A percentile compares a stretch with the other conserved stretches of the same genome.
These are phyloP conservation scores for Meteorus sp. DNA, from an alignment of 1,140 invertebrate species.

Conservation along the genomic window DNA sequence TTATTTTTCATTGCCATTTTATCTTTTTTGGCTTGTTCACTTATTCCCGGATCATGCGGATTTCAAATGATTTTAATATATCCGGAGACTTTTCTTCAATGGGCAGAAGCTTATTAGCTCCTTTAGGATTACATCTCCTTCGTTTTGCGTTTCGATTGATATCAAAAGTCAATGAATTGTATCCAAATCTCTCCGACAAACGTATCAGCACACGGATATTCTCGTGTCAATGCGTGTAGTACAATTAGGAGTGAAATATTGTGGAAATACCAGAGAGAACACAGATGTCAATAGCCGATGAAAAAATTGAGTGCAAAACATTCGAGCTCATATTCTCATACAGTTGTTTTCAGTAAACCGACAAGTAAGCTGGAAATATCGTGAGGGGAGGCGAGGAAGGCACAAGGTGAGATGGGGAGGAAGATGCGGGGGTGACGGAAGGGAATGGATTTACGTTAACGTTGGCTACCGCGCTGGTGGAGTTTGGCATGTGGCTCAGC, in stretches of 20 bases:
- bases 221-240: too few species aligned
- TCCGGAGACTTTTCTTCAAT: not conserved
- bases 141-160: not conserved
- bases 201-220: too few species aligned
- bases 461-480: not conserved
- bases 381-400: too few species aligned
- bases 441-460: too few species aligned
- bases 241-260: too few species aligned
- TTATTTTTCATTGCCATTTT: constrained; percentile 12
- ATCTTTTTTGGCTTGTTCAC: not conserved
- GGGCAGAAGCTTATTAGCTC: constrained; percentile 10
- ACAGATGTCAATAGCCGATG: not conserved
- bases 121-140: not conserved
- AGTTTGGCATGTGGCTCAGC: constrained; percentile 3
- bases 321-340: not conserved
- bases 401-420: too few species aligned
- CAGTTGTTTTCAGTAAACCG: too few species aligned
- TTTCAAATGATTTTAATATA: constrained; percentile 2
- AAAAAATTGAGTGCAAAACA: not conserved
- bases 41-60: constrained; percentile 17
- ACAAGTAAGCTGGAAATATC: too few species aligned
- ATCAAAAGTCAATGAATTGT: too few species aligned
- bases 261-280: not conserved
- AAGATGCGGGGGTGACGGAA: too few species aligned
- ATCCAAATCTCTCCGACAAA: too few species aligned